phyloP scores from a whole-genome alignment of 2,797 vertebrate species.

The Tiaroga cobitis region DNA sequence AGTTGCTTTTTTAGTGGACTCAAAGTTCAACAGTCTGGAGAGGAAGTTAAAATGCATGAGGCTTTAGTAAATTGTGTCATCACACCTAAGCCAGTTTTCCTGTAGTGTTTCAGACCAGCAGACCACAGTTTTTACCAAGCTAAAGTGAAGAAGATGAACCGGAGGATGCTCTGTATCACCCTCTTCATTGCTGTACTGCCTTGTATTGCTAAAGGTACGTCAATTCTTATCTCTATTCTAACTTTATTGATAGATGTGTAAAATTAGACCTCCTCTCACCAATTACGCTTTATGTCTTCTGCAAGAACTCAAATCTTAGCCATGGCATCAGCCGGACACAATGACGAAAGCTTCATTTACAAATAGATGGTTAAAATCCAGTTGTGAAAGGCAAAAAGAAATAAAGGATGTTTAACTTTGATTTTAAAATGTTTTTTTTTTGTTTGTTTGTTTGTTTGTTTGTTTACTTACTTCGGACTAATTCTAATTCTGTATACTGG shows the following conservation, averaged over 20 bases:
- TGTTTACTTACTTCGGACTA: too few relatives aligned
- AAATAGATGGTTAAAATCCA: not conserved
- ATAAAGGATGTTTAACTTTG: not conserved
- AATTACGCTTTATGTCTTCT: not conserved
- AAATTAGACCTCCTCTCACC: not conserved
- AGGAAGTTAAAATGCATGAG: slow-evolving; percentile 38
- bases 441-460: too few relatives aligned
- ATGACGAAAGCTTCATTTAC: not conserved
- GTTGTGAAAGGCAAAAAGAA: not conserved
- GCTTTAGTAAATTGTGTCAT: slow-evolving; percentile 37
- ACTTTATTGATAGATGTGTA: not conserved
- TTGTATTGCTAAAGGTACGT: slow-evolving; percentile 57
- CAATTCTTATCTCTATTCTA: not conserved
- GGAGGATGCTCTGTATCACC: slow-evolving; percentile 42
- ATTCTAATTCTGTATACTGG: not conserved
- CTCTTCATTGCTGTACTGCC: slow-evolving; percentile 35
- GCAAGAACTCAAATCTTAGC: not conserved
- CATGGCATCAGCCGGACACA: not conserved
- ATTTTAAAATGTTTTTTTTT: too few relatives aligned
- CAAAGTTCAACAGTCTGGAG: slow-evolving; percentile 12
- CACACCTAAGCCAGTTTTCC: slow-evolving; percentile 28
- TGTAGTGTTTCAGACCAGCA: slow-evolving; percentile 3
- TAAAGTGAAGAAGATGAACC: slow-evolving; percentile 10
- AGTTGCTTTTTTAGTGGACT: not conserved
- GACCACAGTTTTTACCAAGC: slow-evolving; percentile 20